A percentile compares a stretch with the other conserved stretches of the same genome.
phyloP scores from a whole-genome alignment of 2,888 invertebrate species.

The Alloplasta piceator region DNA sequence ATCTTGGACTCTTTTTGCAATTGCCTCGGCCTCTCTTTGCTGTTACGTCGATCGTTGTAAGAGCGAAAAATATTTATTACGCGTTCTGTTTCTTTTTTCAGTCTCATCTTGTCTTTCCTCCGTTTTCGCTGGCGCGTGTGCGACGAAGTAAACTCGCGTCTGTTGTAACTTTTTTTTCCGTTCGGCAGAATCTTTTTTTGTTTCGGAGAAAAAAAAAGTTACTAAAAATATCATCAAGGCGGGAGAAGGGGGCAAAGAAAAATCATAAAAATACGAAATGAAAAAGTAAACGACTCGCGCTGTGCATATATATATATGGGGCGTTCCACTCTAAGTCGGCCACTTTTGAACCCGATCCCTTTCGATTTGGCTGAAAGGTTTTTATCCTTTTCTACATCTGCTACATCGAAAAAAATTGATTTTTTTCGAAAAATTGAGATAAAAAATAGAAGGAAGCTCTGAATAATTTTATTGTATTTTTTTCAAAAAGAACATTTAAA shows the following conservation, averaged over 20 bases:
- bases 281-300: no score
- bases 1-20: background rate
- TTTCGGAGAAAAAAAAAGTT: background rate
- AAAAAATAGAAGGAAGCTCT: no score
- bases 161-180: slow-evolving; percentile 10
- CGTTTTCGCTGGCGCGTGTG: background rate
- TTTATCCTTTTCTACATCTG: no score
- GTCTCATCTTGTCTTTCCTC: background rate
- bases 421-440: no score
- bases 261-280: background rate
- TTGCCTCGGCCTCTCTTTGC: background rate
- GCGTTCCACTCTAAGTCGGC: no score
- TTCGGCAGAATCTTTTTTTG: background rate
- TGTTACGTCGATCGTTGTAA: slow-evolving; percentile 20
- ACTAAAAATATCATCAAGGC: background rate
- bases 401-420: no score
- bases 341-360: no score
- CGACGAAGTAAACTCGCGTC: slow-evolving; percentile 7
- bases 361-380: no score
- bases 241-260: background rate
- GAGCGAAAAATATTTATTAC: slow-evolving; percentile 19
- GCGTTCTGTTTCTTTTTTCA: background rate
- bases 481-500: no score
- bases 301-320: no score
- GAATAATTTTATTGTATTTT: no score